phyloP scores from a whole-genome alignment of 1,140 invertebrate genomes.

The Temnothorax nylanderi region DNA sequence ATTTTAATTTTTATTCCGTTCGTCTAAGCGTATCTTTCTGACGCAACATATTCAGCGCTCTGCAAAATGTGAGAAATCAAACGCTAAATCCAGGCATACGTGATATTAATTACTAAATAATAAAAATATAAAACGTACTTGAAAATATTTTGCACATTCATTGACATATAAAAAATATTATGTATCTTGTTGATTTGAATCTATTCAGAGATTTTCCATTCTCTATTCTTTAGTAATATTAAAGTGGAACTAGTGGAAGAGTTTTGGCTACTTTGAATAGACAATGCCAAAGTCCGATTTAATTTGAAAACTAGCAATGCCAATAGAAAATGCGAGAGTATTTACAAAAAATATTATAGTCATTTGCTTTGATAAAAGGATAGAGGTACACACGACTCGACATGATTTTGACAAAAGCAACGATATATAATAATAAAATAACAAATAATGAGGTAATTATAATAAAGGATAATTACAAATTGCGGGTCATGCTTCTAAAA shows the following conservation, averaged over 20 bases:
- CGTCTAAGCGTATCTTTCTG: background rate
- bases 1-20: background rate
- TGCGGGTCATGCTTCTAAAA: constrained; percentile 27
- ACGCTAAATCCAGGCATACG: background rate
- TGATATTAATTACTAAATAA: too few species aligned
- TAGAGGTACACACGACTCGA: background rate
- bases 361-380: background rate
- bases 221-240: too few species aligned
- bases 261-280: background rate
- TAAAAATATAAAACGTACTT: background rate
- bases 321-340: background rate
- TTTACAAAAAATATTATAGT: background rate
- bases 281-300: background rate
- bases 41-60: background rate
- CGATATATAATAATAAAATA: background rate
- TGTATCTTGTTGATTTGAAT: too few species aligned
- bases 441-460: background rate
- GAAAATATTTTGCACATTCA: background rate
- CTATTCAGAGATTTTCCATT: too few species aligned
- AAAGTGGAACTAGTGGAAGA: background rate
- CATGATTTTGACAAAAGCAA: background rate
- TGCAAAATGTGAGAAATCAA: background rate
- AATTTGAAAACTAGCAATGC: background rate
- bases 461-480: background rate
- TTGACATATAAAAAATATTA: too few species aligned